Percentiles rank a stretch among this genome's conserved stretches.
These are phyloP conservation scores for Cepphus grylle DNA, from an alignment of 2,113 vertebrate genomes.

Conservation along the genomic window DNA sequence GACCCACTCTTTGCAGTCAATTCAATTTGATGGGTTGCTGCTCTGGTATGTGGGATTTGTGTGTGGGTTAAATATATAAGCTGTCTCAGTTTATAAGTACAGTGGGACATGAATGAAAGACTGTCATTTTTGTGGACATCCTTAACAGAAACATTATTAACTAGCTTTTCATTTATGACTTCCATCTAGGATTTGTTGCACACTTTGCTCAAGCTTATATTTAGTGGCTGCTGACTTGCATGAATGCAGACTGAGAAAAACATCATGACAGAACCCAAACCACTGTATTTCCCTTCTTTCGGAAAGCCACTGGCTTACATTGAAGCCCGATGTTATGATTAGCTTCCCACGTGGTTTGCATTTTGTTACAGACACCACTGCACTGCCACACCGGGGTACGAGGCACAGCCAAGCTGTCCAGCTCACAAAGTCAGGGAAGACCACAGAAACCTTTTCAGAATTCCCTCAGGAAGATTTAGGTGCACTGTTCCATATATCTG, in stretches of 20 bases:
- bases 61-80: accelerated
- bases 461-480: not conserved
- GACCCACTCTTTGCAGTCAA: not conserved
- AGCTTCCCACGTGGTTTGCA: not conserved
- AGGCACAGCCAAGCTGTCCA: not conserved
- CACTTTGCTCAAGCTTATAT: not conserved
- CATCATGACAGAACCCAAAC: not conserved
- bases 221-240: not conserved
- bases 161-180: not conserved
- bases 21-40: not conserved
- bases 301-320: not conserved
- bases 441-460: not conserved
- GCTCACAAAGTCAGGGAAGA: not conserved
- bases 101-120: not conserved
- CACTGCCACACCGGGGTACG: not conserved
- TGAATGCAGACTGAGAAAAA: not conserved
- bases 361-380: not conserved
- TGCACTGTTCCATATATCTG: not conserved
- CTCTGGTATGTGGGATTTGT: not conserved
- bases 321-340: not conserved
- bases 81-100: not conserved
- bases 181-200: not conserved
- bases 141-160: not conserved
- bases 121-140: not conserved
- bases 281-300: not conserved